phyloP scores from a whole-genome alignment of 2,113 vertebrate species.

The Chinchilla lanigera region DNA sequence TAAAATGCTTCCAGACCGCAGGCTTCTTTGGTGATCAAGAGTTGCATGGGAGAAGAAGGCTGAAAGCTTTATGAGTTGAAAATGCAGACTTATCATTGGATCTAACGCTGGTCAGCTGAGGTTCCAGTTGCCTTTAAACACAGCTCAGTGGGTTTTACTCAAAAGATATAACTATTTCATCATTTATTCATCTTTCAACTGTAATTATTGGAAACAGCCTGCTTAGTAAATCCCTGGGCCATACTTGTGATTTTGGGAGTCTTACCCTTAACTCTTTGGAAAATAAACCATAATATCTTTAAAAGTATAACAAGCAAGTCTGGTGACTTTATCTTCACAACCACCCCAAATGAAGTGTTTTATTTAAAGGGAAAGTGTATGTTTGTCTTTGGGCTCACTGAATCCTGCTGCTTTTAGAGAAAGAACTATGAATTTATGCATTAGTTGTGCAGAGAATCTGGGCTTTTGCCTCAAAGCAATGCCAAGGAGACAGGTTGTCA shows the following conservation, averaged over 20 bases:
- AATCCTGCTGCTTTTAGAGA: conserved; percentile 45
- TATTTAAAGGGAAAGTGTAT: conserved; percentile 65
- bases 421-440: conserved; percentile 31
- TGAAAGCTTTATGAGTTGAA: conserved; percentile 71
- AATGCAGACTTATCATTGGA: conserved; percentile 64
- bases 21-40: conserved; percentile 50
- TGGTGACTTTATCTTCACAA: conserved; percentile 55
- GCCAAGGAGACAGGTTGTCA: background rate
- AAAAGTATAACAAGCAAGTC: conserved; percentile 2
- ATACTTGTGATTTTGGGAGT: conserved; percentile 9
- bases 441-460: background rate
- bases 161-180: conserved; percentile 66
- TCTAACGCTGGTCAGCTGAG: conserved; percentile 34
- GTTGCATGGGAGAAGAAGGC: conserved; percentile 47
- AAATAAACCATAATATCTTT: conserved; percentile 17
- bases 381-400: conserved; percentile 53
- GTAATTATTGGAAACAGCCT: conserved; percentile 69
- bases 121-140: conserved; percentile 65
- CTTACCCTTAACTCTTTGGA: conserved; percentile 38
- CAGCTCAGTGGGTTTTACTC: conserved; percentile 57
- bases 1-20: conserved; percentile 73
- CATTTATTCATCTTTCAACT: conserved; percentile 68
- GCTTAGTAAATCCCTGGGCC: conserved; percentile 38
- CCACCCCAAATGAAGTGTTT: conserved; percentile 58
- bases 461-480: background rate